phyloP scores from a whole-genome alignment of 37 sponge, comb jelly and placozoan genomes.

The Crambe crambe region DNA sequence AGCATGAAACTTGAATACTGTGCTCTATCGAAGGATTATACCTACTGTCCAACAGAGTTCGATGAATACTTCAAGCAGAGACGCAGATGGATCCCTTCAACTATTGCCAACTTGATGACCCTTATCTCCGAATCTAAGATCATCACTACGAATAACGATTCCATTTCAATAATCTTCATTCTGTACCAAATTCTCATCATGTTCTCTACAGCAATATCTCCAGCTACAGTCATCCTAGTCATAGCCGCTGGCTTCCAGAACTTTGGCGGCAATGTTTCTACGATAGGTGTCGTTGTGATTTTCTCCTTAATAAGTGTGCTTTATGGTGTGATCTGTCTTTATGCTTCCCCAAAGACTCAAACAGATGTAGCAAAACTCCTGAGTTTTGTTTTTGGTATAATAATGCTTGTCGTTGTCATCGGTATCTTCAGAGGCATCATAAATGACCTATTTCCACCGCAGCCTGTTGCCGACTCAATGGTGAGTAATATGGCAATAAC shows the following conservation, averaged over 20 bases:
- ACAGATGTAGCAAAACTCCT: constrained; percentile 64
- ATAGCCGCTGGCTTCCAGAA: constrained; percentile 68
- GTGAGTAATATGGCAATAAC: neutral
- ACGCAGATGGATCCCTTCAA: constrained; percentile 88
- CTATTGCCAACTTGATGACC: constrained; percentile 78
- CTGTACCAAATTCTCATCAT: constrained; percentile 73
- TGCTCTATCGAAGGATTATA: constrained; percentile 75
- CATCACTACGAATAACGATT: constrained; percentile 63
- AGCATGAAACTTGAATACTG: constrained; percentile 86
- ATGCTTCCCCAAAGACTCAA: constrained; percentile 52
- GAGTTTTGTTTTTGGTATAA: constrained; percentile 71
- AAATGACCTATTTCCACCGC: constrained; percentile 20
- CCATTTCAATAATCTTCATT: constrained; percentile 72
- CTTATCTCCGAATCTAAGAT: constrained; percentile 38
- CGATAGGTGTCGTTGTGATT: neutral
- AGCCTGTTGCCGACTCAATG: neutral
- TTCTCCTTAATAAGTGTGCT: constrained; percentile 30
- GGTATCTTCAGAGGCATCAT: constrained; percentile 50
- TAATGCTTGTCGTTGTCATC: constrained; percentile 71
- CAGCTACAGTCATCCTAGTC: constrained; percentile 80
- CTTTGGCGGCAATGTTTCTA: constrained; percentile 39
- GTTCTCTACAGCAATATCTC: constrained; percentile 81
- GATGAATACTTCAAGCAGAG: constrained; percentile 91
- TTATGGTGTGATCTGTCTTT: constrained; percentile 64
- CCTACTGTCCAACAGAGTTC: constrained; percentile 82